Evolutionary conservation across 2,888 invertebrate species (phyloP), one percentile per base, ranked within the genome.

Genomic region (Ceraclea dissimilis): DNA sequence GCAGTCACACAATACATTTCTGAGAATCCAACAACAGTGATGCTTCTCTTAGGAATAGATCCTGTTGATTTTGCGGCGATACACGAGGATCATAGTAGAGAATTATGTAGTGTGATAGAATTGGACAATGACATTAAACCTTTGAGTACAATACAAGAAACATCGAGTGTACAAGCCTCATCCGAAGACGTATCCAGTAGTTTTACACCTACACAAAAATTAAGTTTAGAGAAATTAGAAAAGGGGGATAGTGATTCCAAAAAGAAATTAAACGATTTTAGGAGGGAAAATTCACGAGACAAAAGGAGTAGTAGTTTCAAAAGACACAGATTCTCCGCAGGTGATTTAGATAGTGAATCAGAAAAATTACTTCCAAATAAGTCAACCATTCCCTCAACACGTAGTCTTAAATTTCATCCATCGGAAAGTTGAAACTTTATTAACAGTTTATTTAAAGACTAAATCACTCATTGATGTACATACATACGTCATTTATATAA

Each of bases 31-130:
- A 82, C 83, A 2, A 80, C 84, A 19, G 87, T 88, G 17, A 78
- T 90, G 70, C 79, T 84, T 39, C 80, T 89, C 34, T 74, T 90
- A 48, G 89, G 89, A 10, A 75, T 90, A 56, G 86, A 88, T 64
- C 81, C 88, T 2, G 74, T 19, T 10, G 62, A 62, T n/a, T 62
- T 75, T 70, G 77, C 70, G 48, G 71, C 56, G 63, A 62, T 53
- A 60, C 56, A 65, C 71, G 64, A 64, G 67, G 65, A 60, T 73
- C 63, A 53, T 68, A 52, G 63, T 63, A 49, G 60, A 62, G 47
- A 63, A 64, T 52, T 67, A 63, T 56, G 66, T 49, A 60, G 50
- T 49, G 52, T 60, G n/a, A 52, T 58, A 21, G 62, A 62, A 21
- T 44, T 62, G 18, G 59, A 58, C 16, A 52, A 46, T 20, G 62